Evolutionary conservation across 2,888 invertebrate genomes (phyloP), one percentile per base, ranked within the genome.

Genomic region (Antheraea assamensis): DNA sequence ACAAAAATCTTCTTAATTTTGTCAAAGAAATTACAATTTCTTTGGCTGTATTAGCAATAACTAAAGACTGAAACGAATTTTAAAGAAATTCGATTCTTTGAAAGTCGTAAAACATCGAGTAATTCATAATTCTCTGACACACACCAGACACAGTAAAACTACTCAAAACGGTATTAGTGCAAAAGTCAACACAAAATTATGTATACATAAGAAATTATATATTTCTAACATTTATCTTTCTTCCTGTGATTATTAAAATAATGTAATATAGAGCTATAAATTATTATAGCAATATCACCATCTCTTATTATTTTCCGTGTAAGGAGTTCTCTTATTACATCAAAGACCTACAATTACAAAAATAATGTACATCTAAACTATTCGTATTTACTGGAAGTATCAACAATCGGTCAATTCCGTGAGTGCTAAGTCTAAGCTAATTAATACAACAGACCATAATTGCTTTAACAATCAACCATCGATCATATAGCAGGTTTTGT

Each of bases 321-420:
- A 58, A 24, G n/a, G 24, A 58, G 24, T 13, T 1, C 13, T 58
- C 24, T 58, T n/a, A 73, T 71, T 75, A 76, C 68, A 72, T 78
- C 76, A 78, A 64, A 74, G 15, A 35, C 77, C 74, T 81, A 78
- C 76, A 78, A 77, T 77, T 76, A 79, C 74, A 79, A 82, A 84
- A 81, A 84, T 83, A 82, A 84, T 82, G 87, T 86, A 85, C 82
- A 78, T 81, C 84, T 88, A 87, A 83, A 82, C 83, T 85, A 85
- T 78, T 81, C 78, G 83, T 85, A 86, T 85, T 82, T 80, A 84
- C 85, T 92, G 94, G 93, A 94, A 94, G 93, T 93, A 92, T 93
- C 83, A 88, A 89, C 88, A 88, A 87, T 89, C 87, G 83, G 85
- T 93, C 93, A 94, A 94, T 94, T 94, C 94, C 94, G 84, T 92